phyloP scores from a whole-genome alignment of 2,113 vertebrate genomes.

The Lethenteron camtschaticum region DNA sequence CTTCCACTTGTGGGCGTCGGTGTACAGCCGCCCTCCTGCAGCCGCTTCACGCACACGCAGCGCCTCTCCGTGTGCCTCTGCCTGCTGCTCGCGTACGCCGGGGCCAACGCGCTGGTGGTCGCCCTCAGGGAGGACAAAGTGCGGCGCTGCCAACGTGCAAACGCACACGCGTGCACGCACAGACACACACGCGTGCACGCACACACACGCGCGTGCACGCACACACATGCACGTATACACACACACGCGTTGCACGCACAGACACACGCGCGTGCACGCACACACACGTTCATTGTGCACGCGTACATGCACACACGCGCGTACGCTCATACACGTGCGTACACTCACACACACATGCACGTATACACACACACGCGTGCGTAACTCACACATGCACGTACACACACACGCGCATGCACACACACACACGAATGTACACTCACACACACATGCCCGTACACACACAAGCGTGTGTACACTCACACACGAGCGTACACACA shows the following conservation, averaged over 20 bases:
- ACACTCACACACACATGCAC: not conserved
- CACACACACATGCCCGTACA: not conserved
- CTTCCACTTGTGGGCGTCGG: slow-evolving; percentile 32
- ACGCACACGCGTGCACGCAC: not conserved
- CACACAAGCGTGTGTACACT: not conserved
- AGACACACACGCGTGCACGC: not conserved
- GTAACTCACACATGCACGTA: not conserved
- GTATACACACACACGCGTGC: not conserved
- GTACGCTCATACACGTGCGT: not conserved
- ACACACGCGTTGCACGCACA: not conserved
- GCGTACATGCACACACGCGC: not conserved
- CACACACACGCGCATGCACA: not conserved
- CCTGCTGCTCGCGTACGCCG: slow-evolving; percentile 23
- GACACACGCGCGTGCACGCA: not conserved
- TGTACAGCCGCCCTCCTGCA: slow-evolving; percentile 21
- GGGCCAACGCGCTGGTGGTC: slow-evolving; percentile 19
- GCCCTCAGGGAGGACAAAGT: slow-evolving; percentile 22
- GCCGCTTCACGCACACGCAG: slow-evolving; percentile 19
- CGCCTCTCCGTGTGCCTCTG: slow-evolving; percentile 27
- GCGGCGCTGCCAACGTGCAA: not conserved
- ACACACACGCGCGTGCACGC: not conserved
- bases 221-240: slow-evolving; percentile 1
- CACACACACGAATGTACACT: not conserved
- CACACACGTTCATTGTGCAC: not conserved
- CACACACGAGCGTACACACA: not conserved